These are phyloP conservation scores for Microvelia longipes DNA, from an alignment of 1,140 invertebrate species.

Conservation along the genomic window DNA sequence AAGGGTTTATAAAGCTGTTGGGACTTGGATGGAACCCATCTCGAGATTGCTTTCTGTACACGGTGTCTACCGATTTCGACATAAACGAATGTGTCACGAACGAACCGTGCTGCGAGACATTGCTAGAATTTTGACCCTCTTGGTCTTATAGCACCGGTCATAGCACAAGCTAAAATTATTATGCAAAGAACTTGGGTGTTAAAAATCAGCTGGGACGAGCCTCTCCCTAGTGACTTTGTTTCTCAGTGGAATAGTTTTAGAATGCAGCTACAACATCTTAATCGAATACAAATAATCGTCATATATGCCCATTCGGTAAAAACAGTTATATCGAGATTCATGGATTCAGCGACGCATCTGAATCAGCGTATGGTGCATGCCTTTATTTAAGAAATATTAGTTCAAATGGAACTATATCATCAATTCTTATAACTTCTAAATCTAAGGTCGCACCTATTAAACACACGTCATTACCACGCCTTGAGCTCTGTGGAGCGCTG, in stretches of 20 bases:
- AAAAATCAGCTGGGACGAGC: neutral
- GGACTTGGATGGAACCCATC: neutral
- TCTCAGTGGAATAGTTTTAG: neutral
- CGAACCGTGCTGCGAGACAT: neutral
- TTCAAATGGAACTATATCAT: neutral
- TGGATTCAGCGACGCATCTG: neutral
- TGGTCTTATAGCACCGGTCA: neutral
- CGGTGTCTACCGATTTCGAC: neutral
- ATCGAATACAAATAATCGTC: neutral
- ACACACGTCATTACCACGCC: neutral
- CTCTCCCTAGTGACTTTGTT: neutral
- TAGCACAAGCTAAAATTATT: neutral
- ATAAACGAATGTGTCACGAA: neutral
- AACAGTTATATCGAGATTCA: neutral
- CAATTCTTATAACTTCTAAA: neutral
- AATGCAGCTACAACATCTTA: neutral
- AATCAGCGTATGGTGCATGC: neutral
- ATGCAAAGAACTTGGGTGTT: neutral
- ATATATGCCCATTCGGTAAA: neutral
- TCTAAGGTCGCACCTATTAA: neutral
- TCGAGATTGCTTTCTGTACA: neutral
- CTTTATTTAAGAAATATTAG: neutral
- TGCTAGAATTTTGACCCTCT: neutral
- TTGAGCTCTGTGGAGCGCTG: neutral
- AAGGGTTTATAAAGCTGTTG: neutral